Conservation (phyloP, 2,797 vertebrate species). For the Phataginus tricuspis region DNA sequence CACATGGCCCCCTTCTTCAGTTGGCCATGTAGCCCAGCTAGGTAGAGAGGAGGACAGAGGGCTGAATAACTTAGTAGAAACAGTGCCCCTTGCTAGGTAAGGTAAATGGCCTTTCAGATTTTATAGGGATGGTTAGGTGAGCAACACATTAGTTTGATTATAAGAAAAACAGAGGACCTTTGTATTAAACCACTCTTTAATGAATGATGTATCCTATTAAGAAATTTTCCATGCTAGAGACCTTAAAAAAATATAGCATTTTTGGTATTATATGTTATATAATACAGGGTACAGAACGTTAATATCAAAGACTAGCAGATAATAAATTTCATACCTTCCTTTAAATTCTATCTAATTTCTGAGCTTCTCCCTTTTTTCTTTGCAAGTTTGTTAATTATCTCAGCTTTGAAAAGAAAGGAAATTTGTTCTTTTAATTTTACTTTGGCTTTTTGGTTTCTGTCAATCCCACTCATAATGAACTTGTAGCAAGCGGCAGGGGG, state of each 20-base stretch:
- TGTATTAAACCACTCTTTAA: constrained; percentile 26
- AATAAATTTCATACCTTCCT: background rate
- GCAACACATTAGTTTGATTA: background rate
- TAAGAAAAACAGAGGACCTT: background rate
- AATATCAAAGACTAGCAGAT: background rate
- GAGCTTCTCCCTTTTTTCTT: background rate
- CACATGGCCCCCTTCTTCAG: background rate
- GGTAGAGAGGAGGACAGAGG: background rate
- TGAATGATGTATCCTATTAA: background rate
- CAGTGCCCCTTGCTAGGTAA: background rate
- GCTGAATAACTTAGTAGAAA: background rate
- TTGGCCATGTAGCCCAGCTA: background rate
- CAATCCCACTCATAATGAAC: constrained; percentile 35
- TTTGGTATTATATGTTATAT: background rate
- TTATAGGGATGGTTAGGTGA: background rate
- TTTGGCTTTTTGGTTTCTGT: constrained; percentile 39
- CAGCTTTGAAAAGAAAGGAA: constrained; percentile 25
- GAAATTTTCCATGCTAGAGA: background rate
- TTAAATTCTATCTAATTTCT: constrained; percentile 4
- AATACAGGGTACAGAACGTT: background rate
- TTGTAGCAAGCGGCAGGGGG: background rate
- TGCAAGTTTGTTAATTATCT: constrained; percentile 44
- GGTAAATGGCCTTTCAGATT: background rate
- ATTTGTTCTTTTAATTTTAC: constrained; percentile 51
- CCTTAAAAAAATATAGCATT: background rate